Percentiles rank a stretch among this genome's conserved stretches.
phyloP scores from a whole-genome alignment of 1,140 invertebrate genomes.

The Drosophila trapezifrons region DNA sequence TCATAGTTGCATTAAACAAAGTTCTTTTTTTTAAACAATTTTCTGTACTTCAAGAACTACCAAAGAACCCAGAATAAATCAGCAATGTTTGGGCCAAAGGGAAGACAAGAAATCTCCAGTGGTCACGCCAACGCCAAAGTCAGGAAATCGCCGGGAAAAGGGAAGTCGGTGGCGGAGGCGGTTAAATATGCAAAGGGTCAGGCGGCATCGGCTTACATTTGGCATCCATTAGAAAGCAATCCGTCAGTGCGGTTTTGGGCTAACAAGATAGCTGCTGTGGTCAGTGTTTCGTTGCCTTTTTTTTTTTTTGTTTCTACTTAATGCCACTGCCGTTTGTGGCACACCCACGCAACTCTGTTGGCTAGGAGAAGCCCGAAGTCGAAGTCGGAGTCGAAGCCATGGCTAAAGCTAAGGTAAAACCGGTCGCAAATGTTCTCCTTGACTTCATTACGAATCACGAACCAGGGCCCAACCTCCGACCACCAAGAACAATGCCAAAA shows the following conservation, averaged over 20 bases:
- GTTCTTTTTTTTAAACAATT: background rate
- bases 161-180: background rate
- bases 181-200: constrained; percentile 61
- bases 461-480: constrained; percentile 55
- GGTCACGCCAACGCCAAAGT: constrained; percentile 67
- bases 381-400: constrained; percentile 26
- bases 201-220: constrained; percentile 64
- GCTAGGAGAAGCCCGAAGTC: constrained; percentile 29
- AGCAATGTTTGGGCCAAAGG: constrained; percentile 27
- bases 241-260: constrained; percentile 74
- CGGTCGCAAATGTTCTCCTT: constrained; percentile 74
- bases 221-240: constrained; percentile 77
- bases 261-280: constrained; percentile 65
- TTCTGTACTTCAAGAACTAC: background rate
- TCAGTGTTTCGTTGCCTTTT: constrained; percentile 20
- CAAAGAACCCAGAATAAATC: constrained; percentile 4
- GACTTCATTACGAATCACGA: constrained; percentile 81
- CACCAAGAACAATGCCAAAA: constrained; percentile 76
- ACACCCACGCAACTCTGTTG: constrained; percentile 51
- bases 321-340: constrained; percentile 44
- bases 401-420: constrained; percentile 43
- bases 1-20: background rate
- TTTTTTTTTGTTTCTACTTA: background rate
- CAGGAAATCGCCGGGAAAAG: constrained; percentile 7
- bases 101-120: constrained; percentile 24